Evolutionary conservation across 2,113 vertebrate species (phyloP).

Genomic region (Oncorhynchus keta): DNA sequence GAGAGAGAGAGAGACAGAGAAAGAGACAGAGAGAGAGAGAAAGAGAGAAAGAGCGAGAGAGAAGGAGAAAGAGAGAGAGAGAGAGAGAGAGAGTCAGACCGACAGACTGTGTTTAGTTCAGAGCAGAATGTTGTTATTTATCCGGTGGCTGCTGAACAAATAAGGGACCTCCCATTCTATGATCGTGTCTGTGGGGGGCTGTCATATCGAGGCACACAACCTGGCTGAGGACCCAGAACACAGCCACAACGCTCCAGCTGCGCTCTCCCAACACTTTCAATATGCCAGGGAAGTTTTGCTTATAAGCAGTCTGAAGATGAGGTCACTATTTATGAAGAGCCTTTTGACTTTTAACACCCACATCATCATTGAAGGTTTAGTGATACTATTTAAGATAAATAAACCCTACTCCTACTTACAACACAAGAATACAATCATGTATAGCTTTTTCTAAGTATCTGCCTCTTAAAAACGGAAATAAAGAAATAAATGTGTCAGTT

Average conservation of each 20-base stretch:
- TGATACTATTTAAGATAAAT: too few species aligned
- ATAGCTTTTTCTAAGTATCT: too few species aligned
- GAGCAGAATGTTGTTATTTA: constrained; percentile 69
- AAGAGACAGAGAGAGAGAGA: constrained; percentile 19
- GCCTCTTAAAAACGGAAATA: too few species aligned
- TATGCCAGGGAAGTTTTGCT: neutral
- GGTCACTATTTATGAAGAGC: neutral
- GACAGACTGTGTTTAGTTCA: constrained; percentile 62
- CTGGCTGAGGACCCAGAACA: constrained; percentile 46
- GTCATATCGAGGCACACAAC: constrained; percentile 61
- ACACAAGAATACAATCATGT: too few species aligned
- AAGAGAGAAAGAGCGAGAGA: too few species aligned
- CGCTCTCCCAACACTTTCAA: neutral
- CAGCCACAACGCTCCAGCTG: neutral
- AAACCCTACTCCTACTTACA: too few species aligned
- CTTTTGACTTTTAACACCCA: neutral
- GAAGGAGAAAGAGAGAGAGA: constrained; percentile 3
- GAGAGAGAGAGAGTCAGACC: constrained; percentile 33
- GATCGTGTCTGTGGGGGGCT: constrained; percentile 69
- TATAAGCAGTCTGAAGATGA: neutral
- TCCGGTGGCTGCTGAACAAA: constrained; percentile 69
- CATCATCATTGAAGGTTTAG: too few species aligned
- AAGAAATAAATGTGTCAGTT: too few species aligned
- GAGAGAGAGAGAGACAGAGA: constrained; percentile 1
- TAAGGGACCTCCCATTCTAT: constrained; percentile 62